These are phyloP conservation scores for Encarsia formosa DNA, from an alignment of 2,888 invertebrate genomes.

Conservation along the genomic window DNA sequence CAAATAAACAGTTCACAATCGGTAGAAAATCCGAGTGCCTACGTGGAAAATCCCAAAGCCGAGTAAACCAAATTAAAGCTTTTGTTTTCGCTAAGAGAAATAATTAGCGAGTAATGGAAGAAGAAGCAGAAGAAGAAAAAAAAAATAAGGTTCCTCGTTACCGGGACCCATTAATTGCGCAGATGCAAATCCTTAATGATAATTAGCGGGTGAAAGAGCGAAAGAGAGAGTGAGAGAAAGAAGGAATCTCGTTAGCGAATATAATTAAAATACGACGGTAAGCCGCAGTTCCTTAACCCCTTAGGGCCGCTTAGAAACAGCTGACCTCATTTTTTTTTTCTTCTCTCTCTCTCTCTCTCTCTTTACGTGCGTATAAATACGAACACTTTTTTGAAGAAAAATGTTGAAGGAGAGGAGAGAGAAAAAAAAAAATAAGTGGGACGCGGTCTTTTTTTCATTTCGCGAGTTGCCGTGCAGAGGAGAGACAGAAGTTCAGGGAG, in stretches of 20 bases:
- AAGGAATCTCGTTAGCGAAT: conserved; percentile 15
- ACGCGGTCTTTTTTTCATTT: no score
- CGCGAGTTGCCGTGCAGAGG: no score
- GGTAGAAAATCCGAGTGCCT: no score
- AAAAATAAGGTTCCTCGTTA: conserved; percentile 3
- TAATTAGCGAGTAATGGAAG: not conserved
- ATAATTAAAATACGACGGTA: conserved; percentile 9
- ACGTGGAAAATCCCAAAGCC: no score
- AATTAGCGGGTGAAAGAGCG: conserved; percentile 7
- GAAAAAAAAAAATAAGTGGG: no score
- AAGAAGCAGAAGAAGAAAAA: not conserved
- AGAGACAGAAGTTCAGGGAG: no score
- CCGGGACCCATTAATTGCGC: conserved; percentile 2
- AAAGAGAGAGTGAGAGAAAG: conserved; percentile 12
- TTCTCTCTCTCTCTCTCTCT: not conserved
- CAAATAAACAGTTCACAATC: no score
- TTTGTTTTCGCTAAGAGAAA: not conserved
- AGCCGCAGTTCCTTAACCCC: not conserved
- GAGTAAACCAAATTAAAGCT: not conserved
- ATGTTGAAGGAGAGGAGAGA: no score
- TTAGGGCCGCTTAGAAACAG: conserved; percentile 10
- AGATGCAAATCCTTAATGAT: conserved; percentile 8
- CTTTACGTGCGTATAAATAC: no score
- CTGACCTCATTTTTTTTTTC: conserved; percentile 18
- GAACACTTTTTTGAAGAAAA: no score